Evolutionary conservation across 2,888 invertebrate species (phyloP).

Genomic region (Cepaea hortensis): DNA sequence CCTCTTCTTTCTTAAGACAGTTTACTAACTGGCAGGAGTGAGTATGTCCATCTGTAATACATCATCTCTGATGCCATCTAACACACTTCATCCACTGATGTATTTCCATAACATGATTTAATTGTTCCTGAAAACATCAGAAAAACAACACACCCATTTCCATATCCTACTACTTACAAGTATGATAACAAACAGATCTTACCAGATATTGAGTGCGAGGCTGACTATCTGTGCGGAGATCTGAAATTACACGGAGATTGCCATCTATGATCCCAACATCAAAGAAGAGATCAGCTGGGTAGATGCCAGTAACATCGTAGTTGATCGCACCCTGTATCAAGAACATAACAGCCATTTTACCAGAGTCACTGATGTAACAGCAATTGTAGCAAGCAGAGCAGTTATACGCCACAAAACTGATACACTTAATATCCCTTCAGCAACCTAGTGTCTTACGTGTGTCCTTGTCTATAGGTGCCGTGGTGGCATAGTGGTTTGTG

Average conservation of each 20-base stretch:
- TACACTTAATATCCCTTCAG: background rate
- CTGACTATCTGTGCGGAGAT: conserved; percentile 64
- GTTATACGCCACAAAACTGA: background rate
- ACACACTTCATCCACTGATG: too few relatives aligned
- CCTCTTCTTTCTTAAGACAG: too few relatives aligned
- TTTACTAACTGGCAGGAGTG: too few relatives aligned
- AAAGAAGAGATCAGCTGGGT: conserved; percentile 70
- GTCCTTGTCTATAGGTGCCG: too few relatives aligned
- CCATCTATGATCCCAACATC: conserved; percentile 59
- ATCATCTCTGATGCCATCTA: too few relatives aligned
- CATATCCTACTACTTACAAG: background rate
- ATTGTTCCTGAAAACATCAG: too few relatives aligned
- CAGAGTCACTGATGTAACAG: background rate
- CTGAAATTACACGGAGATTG: conserved; percentile 58
- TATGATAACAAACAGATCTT: conserved; percentile 9
- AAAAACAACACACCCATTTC: too few relatives aligned
- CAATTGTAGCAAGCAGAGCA: background rate
- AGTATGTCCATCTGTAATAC: too few relatives aligned
- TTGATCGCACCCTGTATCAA: conserved; percentile 60
- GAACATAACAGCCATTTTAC: too few relatives aligned
- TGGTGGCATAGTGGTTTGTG: too few relatives aligned
- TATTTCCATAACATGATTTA: too few relatives aligned
- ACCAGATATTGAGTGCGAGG: conserved; percentile 61
- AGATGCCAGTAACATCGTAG: conserved; percentile 66
- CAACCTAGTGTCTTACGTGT: background rate